Percentiles rank a stretch among this genome's conserved stretches.
Conservation (phyloP, 2,888 invertebrate species). For the Cylloceria caligata region DNA sequence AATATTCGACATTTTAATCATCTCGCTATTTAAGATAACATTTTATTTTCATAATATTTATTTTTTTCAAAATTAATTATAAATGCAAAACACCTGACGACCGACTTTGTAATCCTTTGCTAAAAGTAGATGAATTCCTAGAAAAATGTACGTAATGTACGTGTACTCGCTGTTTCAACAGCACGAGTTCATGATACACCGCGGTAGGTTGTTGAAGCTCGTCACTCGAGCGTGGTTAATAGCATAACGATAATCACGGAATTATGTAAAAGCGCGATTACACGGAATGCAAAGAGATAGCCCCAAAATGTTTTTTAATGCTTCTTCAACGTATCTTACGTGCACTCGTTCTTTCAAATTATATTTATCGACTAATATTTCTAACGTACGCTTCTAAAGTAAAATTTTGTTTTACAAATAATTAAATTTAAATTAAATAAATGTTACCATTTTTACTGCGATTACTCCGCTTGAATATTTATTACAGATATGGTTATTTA, state of each 20-base stretch:
- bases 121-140: no score
- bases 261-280: slow-evolving; percentile 43
- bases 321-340: neutral
- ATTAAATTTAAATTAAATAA: neutral
- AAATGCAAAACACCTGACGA: no score
- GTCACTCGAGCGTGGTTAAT: slow-evolving; percentile 55
- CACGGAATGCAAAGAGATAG: slow-evolving; percentile 17
- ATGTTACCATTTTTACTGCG: neutral
- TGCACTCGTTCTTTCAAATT: neutral
- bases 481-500: neutral
- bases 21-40: no score
- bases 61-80: no score
- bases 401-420: neutral
- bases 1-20: no score
- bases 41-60: no score
- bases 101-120: no score
- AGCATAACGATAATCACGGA: slow-evolving; percentile 55
- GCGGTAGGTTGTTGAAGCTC: slow-evolving; percentile 30
- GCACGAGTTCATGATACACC: slow-evolving; percentile 48
- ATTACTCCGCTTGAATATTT: neutral
- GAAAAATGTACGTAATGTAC: neutral
- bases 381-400: neutral
- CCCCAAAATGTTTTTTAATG: slow-evolving; percentile 9
- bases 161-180: slow-evolving; percentile 33
- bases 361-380: neutral